Evolutionary conservation across 1,140 invertebrate genomes (phyloP).

Genomic region (Drosophila malerkotliana): DNA sequence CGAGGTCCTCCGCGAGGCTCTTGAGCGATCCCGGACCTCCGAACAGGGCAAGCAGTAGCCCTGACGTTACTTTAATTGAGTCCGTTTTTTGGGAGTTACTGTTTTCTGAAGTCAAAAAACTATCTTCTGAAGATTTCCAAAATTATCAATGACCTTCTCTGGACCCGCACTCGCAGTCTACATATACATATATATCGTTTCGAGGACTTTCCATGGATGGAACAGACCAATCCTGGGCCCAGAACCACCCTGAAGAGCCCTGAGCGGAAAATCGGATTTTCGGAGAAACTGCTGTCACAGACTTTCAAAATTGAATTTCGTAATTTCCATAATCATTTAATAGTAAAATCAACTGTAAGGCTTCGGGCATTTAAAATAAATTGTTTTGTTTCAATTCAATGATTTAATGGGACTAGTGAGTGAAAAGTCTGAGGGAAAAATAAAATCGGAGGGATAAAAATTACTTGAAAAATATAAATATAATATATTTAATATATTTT

Average conservation of each 20-base stretch:
- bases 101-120: not conserved
- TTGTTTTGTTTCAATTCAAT: not conserved
- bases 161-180: not conserved
- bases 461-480: too few relatives aligned
- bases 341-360: not conserved
- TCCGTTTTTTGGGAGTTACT: too few relatives aligned
- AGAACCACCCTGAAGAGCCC: too few relatives aligned
- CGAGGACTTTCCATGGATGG: not conserved
- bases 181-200: not conserved
- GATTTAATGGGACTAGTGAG: constrained; percentile 9
- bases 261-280: not conserved
- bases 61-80: too few relatives aligned
- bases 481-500: too few relatives aligned
- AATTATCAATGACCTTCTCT: not conserved
- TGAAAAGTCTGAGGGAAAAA: not conserved
- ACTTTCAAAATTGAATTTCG: not conserved
- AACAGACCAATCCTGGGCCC: too few relatives aligned
- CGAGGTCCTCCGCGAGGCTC: not conserved
- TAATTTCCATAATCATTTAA: not conserved
- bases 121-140: not conserved
- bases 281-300: not conserved
- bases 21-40: not conserved
- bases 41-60: not conserved
- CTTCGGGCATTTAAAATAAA: not conserved
- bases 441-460: not conserved